A percentile compares a stretch with the other conserved stretches of the same genome.
These are phyloP conservation scores for Patella ulyssiponensis DNA, from an alignment of 2,888 invertebrate species.

Conservation along the genomic window DNA sequence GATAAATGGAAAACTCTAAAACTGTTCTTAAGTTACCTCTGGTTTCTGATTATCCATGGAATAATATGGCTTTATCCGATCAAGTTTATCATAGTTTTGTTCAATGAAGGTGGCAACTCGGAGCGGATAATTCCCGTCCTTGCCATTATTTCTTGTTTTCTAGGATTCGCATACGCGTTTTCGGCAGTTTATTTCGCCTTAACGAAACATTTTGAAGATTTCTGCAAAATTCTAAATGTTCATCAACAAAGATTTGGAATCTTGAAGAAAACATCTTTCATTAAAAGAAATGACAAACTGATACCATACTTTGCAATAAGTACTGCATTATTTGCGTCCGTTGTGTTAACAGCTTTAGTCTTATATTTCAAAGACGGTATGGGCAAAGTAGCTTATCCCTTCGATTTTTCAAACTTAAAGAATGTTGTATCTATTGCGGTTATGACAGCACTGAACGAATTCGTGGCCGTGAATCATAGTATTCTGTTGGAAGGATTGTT, in stretches of 20 bases:
- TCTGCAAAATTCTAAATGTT: background rate
- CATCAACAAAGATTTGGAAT: background rate
- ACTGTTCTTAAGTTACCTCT: background rate
- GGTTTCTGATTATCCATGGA: background rate
- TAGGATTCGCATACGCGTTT: background rate
- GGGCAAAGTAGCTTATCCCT: background rate
- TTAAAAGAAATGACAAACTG: too few relatives aligned
- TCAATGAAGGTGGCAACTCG: background rate
- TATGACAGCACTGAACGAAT: too few relatives aligned
- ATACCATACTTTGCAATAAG: too few relatives aligned
- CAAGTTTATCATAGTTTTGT: background rate
- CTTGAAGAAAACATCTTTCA: background rate
- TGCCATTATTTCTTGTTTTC: background rate
- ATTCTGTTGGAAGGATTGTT: too few relatives aligned
- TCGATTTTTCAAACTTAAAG: background rate
- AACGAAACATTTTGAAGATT: background rate
- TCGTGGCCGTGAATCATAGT: too few relatives aligned
- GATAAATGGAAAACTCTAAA: too few relatives aligned
- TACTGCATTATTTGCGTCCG: too few relatives aligned
- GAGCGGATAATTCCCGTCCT: background rate
- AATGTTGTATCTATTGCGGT: too few relatives aligned
- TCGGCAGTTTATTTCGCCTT: background rate
- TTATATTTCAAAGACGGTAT: background rate
- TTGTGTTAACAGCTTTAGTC: too few relatives aligned
- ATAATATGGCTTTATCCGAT: background rate